phyloP scores from a whole-genome alignment of 2,888 invertebrate genomes.

The Homarus gammarus region DNA sequence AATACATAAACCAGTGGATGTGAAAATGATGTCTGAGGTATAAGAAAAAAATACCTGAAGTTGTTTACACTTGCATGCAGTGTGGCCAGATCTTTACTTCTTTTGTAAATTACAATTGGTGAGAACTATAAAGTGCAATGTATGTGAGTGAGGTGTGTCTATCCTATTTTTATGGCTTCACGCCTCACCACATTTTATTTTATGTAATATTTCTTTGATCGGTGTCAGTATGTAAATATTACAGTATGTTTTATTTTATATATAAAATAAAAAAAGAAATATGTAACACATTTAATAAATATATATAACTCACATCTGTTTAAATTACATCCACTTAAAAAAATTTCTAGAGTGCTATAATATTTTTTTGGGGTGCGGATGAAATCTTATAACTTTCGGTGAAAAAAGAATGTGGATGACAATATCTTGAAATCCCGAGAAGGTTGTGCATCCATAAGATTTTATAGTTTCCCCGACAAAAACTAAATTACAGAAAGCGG shows the following conservation, averaged over 20 bases:
- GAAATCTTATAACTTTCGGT: slow-evolving; percentile 8
- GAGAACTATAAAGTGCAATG: no score
- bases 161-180: no score
- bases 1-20: no score
- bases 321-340: background rate
- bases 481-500: slow-evolving; percentile 49
- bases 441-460: slow-evolving; percentile 12
- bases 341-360: background rate
- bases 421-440: slow-evolving; percentile 31
- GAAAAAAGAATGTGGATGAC: slow-evolving; percentile 25
- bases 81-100: no score
- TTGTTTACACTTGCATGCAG: no score
- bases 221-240: no score
- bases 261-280: background rate
- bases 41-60: no score
- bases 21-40: no score
- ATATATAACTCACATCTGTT: background rate
- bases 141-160: no score
- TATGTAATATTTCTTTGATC: no score
- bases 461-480: slow-evolving; percentile 41
- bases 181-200: no score
- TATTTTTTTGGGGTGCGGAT: background rate
- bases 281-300: background rate
- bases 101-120: no score
- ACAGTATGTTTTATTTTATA: background rate